Evolutionary conservation across 2,888 invertebrate genomes (phyloP).

Genomic region (Campopleginae sp.): DNA sequence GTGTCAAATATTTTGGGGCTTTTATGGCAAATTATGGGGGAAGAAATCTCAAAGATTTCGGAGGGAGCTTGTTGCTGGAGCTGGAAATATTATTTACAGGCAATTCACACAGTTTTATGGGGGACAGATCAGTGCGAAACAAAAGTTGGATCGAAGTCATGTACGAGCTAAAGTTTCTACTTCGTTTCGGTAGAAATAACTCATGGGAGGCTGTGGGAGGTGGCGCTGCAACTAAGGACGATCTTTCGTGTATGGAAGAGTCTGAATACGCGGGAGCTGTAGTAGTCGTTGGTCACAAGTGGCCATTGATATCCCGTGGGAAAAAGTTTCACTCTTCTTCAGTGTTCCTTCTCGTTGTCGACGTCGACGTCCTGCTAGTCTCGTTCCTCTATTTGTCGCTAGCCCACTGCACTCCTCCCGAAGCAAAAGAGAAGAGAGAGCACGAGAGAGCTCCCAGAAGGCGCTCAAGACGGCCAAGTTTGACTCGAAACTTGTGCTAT

Average conservation of each 20-base stretch:
- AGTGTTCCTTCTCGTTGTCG: constrained; percentile 42
- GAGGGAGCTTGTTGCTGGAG: not conserved
- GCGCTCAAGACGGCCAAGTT: constrained; percentile 64
- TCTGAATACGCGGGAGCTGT: constrained; percentile 36
- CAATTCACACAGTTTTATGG: constrained; percentile 21
- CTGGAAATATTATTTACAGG: constrained; percentile 8
- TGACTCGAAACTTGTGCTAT: constrained; percentile 67
- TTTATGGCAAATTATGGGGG: not conserved
- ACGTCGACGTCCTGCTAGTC: constrained; percentile 30
- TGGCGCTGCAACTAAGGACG: constrained; percentile 36
- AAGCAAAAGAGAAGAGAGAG: not conserved
- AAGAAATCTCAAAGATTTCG: not conserved
- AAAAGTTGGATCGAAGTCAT: constrained; percentile 26
- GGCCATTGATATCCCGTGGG: constrained; percentile 67
- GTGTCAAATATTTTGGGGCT: not conserved
- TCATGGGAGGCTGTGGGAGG: constrained; percentile 11
- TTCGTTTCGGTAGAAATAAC: constrained; percentile 26
- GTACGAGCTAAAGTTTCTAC: constrained; percentile 37
- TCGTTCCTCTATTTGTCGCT: constrained; percentile 40
- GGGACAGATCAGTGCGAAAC: constrained; percentile 1
- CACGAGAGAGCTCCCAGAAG: constrained; percentile 53
- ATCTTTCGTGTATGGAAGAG: constrained; percentile 38
- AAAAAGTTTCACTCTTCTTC: constrained; percentile 62
- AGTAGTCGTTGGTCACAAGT: constrained; percentile 65
- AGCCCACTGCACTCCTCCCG: constrained; percentile 10